Evolutionary conservation across 2,797 vertebrate species (phyloP), one percentile per base, ranked within the genome.

Genomic region (Astyanax mexicanus): DNA sequence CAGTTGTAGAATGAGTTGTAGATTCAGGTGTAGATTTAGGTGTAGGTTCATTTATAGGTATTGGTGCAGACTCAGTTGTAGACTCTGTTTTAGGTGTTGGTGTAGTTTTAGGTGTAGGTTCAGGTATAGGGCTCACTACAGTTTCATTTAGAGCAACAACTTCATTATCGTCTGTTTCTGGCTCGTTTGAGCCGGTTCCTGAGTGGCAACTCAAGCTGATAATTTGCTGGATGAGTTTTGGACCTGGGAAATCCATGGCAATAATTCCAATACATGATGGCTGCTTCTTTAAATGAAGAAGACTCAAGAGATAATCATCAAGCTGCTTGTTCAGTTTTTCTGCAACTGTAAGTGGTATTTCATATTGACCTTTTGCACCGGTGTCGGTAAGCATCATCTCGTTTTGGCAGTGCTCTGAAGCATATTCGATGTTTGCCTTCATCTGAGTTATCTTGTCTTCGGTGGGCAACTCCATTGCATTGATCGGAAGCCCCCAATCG

Each of bases 191-290:
- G 21, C 13, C 7, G 11, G 15, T 0, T 49, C 8, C 49, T 11
- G 32, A 52, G 27, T 27, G 49, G 1, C 62, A 65, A 62, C 71
- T 76, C 3, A 76, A 72, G 17, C 52, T 11, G 15, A 76, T 80
- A 10, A 76, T 68, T 19, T 17, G 66, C 42, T 52, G 4, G 23
- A 49, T 70, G 19, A 76, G 21, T 27, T 77, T 19, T 57, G 69
- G 69, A 62, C 69, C 69, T 54, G 64, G 64, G 17, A 76, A 73
- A 35, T 77, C 74, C 29, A 80, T 68, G 19, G 62, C 78, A 72
- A 80, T 60, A 29, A 80, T 72, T 38, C 79, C 74, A 8, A 80
- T 35, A 73, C 74, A 77, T 8, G 57, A 27, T 29, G 69, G 54
- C 42, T 65, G 70, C 5, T n/a, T 69, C 4, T 13, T 4, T 17